phyloP scores from a whole-genome alignment of 2,888 invertebrate genomes.

The Euplexia lucipara region DNA sequence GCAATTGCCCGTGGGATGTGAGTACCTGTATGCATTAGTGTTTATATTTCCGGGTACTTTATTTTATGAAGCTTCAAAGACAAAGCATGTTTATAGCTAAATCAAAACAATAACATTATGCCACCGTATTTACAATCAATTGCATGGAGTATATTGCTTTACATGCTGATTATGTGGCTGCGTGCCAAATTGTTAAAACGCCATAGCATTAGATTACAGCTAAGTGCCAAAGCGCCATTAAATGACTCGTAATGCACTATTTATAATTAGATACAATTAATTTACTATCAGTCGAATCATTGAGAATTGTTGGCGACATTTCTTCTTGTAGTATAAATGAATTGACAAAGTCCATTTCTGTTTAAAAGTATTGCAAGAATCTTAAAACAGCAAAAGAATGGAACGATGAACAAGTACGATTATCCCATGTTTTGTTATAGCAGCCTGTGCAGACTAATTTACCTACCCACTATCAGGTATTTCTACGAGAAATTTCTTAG shows the following conservation, averaged over 20 bases:
- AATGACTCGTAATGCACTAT: slow-evolving; percentile 12
- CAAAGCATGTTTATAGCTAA: slow-evolving; percentile 10
- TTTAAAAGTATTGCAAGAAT: not conserved
- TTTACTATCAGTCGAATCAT: slow-evolving; percentile 14
- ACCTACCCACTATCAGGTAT: not conserved
- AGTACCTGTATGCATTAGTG: no score
- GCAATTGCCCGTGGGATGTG: no score
- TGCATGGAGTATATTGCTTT: slow-evolving; percentile 1
- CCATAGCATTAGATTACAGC: slow-evolving; percentile 23
- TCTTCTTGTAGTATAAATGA: not conserved
- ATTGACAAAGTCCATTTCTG: slow-evolving; percentile 29
- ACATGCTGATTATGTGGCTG: slow-evolving; percentile 28
- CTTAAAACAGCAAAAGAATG: not conserved
- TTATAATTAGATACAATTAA: slow-evolving; percentile 31
- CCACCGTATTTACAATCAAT: slow-evolving; percentile 32
- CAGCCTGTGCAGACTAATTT: not conserved
- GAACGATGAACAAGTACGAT: no score
- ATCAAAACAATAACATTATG: slow-evolving; percentile 36
- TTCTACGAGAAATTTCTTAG: not conserved
- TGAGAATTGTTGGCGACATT: slow-evolving; percentile 1
- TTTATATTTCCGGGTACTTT: no score
- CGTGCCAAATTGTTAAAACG: slow-evolving; percentile 37
- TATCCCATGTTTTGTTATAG: not conserved
- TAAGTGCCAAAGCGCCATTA: slow-evolving; percentile 56
- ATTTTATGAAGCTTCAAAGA: not conserved